Conservation (phyloP, 2,888 invertebrate genomes). For the Andrena fulva region DNA sequence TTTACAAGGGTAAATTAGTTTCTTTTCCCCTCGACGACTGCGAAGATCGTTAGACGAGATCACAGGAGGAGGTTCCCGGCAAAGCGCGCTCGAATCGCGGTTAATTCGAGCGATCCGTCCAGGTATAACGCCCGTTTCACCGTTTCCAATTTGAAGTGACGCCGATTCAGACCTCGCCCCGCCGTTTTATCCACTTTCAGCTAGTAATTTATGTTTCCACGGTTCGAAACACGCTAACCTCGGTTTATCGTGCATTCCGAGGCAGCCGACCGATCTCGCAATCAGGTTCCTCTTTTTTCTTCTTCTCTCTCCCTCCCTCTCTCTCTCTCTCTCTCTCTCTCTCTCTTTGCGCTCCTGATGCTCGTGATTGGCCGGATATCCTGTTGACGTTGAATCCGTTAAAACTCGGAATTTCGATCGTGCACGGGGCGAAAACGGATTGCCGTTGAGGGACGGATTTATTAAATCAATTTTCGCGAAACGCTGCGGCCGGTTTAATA, state of each 20-base stretch:
- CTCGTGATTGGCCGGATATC: not conserved
- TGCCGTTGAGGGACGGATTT: not conserved
- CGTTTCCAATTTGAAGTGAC: conserved; percentile 13
- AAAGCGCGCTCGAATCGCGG: not conserved
- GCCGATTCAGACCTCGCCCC: not conserved
- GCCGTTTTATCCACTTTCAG: conserved; percentile 6
- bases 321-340: not conserved
- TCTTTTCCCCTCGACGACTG: not conserved
- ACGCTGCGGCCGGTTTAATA: not conserved
- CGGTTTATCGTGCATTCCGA: conserved; percentile 1
- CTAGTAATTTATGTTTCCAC: conserved; percentile 9
- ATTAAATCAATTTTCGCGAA: conserved; percentile 4
- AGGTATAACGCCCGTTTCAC: not conserved
- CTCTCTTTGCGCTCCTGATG: not conserved
- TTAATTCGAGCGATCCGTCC: conserved; percentile 17
- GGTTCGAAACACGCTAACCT: not conserved
- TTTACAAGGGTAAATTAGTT: not conserved
- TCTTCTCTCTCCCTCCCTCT: not conserved
- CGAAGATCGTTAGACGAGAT: not conserved
- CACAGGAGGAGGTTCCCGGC: not conserved
- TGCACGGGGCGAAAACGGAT: not conserved
- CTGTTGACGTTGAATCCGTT: not conserved
- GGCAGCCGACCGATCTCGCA: not conserved
- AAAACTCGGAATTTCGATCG: not conserved
- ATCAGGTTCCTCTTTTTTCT: conserved; percentile 1